These are phyloP conservation scores for Tragelaphus scriptus DNA, from an alignment of 2,113 vertebrate genomes.

Conservation along the genomic window DNA sequence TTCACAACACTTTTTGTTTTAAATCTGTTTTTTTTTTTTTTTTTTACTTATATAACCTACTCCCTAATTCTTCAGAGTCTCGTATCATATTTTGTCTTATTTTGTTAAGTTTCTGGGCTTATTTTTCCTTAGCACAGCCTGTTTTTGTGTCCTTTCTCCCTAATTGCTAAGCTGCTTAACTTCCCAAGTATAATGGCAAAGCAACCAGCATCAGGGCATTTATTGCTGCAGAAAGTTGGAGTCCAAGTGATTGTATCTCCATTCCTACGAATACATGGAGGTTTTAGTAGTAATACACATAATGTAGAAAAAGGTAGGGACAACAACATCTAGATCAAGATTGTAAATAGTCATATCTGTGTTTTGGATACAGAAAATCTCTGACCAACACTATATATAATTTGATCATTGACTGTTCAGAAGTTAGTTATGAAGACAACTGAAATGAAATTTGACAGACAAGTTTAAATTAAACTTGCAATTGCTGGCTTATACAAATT, in stretches of 20 bases:
- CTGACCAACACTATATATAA: neutral
- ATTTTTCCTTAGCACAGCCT: neutral
- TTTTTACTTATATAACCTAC: neutral
- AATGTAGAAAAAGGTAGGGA: neutral
- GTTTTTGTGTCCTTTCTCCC: neutral
- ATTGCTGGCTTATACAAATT: constrained; percentile 32
- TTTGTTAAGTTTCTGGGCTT: neutral
- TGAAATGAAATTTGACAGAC: constrained; percentile 45
- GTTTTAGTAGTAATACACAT: neutral
- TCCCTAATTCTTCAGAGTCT: neutral
- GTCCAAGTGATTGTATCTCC: too few relatives aligned
- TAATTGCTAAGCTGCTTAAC: neutral
- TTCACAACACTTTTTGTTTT: neutral
- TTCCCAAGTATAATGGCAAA: neutral
- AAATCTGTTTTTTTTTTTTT: neutral
- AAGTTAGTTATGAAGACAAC: constrained; percentile 35
- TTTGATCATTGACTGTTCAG: neutral
- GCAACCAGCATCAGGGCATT: neutral
- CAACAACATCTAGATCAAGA: neutral
- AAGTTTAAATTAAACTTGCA: constrained; percentile 44
- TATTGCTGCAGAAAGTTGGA: neutral
- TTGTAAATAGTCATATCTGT: neutral
- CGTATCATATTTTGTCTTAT: neutral
- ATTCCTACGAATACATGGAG: neutral
- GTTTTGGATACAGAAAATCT: neutral